These are phyloP conservation scores for Oryzaephilus surinamensis DNA, from an alignment of 1,140 invertebrate species.

Conservation along the genomic window DNA sequence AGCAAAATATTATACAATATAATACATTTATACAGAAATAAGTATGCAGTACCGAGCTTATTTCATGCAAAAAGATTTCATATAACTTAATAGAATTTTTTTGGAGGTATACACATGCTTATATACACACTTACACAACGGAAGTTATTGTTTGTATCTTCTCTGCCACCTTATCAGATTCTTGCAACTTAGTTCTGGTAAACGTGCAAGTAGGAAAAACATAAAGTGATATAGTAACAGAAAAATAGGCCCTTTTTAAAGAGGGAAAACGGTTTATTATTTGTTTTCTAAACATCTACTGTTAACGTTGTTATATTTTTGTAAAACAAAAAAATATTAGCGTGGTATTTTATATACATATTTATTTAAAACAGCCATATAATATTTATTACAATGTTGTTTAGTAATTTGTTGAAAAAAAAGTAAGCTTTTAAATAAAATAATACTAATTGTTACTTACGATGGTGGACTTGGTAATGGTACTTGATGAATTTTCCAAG, in stretches of 20 bases:
- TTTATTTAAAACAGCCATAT: too few species aligned
- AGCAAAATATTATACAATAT: too few species aligned
- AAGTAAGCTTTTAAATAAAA: background rate
- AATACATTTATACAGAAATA: too few species aligned
- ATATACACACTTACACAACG: conserved; percentile 17
- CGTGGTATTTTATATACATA: too few species aligned
- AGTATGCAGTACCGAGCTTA: too few species aligned
- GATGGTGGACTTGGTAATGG: conserved; percentile 73
- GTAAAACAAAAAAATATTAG: too few species aligned
- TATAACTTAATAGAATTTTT: background rate
- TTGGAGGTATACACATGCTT: background rate
- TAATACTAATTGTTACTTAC: conserved; percentile 42
- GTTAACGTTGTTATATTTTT: too few species aligned
- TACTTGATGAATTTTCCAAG: conserved; percentile 79
- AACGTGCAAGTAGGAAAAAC: conserved; percentile 12
- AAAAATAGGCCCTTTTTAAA: background rate
- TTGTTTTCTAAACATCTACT: background rate
- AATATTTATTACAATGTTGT: background rate
- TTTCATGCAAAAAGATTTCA: too few species aligned
- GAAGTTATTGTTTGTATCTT: conserved; percentile 19
- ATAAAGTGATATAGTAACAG: conserved; percentile 6
- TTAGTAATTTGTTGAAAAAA: background rate
- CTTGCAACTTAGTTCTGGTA: conserved; percentile 19
- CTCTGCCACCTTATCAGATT: conserved; percentile 17
- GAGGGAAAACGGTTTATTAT: background rate